Evolutionary conservation across 2,888 invertebrate genomes (phyloP).

Genomic region (Leistus spinibarbis): DNA sequence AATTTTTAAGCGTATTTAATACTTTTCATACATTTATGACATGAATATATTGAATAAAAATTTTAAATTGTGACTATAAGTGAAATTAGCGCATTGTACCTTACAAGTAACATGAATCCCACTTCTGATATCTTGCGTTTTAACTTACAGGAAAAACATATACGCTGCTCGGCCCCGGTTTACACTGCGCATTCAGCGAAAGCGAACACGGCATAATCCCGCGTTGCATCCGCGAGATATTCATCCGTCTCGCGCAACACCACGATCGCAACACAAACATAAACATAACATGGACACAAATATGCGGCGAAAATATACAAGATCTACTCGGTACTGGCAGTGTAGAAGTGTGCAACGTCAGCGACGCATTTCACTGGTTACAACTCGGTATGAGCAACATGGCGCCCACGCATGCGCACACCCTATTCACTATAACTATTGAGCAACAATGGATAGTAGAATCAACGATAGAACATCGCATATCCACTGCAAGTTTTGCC

Average conservation of each 20-base stretch:
- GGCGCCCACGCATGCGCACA: slow-evolving; percentile 65
- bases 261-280: slow-evolving; percentile 69
- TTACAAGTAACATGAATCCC: too few species aligned
- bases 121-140: too few species aligned
- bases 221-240: slow-evolving; percentile 73
- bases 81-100: too few species aligned
- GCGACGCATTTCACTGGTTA: slow-evolving; percentile 73
- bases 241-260: slow-evolving; percentile 68
- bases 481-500: slow-evolving; percentile 77
- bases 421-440: slow-evolving; percentile 73
- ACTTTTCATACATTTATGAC: too few species aligned
- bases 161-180: slow-evolving; percentile 73
- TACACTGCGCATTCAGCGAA: slow-evolving; percentile 66
- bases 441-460: slow-evolving; percentile 77
- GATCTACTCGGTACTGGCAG: slow-evolving; percentile 63
- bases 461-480: slow-evolving; percentile 70
- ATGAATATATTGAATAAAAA: too few species aligned
- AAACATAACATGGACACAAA: slow-evolving; percentile 76
- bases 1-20: too few species aligned
- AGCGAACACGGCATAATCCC: slow-evolving; percentile 75
- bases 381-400: slow-evolving; percentile 69
- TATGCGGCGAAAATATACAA: slow-evolving; percentile 68
- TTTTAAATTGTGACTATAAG: too few species aligned
- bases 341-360: slow-evolving; percentile 66
- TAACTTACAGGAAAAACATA: slow-evolving; percentile 73